Evolutionary conservation across 2,888 invertebrate species (phyloP), one percentile per base, ranked within the genome.

Genomic region (Embidobia sp.): DNA sequence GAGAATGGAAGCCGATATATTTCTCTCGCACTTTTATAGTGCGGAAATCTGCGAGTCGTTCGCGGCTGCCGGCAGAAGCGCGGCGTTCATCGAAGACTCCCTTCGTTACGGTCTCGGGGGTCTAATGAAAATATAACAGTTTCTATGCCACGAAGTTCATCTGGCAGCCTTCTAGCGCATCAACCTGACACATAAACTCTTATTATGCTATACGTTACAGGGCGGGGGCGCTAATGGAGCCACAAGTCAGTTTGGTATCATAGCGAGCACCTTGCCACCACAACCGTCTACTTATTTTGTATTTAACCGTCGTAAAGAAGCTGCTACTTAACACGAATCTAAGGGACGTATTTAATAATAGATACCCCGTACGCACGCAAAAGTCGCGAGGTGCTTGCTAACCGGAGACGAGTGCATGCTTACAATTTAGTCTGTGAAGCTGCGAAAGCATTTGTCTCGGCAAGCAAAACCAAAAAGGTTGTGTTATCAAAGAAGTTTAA

Each of bases 131-230:
- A 89, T 89, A 89, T 89, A 89, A 89, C 89, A 87, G 88, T 88
- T 87, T 81, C 85, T 85, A 84, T 86, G 86, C 86, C 82, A 82
- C 84, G 81, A 84, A 87, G 88, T 89, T 88, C 86, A 88, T 89
- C 89, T 88, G 85, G 86, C 84, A 86, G 86, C 85, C 86, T 86
- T 86, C 87, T 83, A 85, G 85, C 87, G 88, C 89, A 89, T 89
- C 88, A 89, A 88, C 86, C 88, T 89, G 88, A 88, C 88, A 89
- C 88, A 89, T 89, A 89, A 89, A 89, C 88, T 89, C 89, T 89
- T 89, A 89, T 89, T 89, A 89, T 88, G 84, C 88, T 88, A 88
- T 88, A 88, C 87, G 87, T 89, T 89, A 88, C 84, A 78, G 84
- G 70, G 82, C 83, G 82, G 83, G 83, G 83, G 84, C 86, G 88